These are phyloP conservation scores for Illadopsis cleaveri DNA, from an alignment of 2,113 vertebrate genomes.

Conservation along the genomic window DNA sequence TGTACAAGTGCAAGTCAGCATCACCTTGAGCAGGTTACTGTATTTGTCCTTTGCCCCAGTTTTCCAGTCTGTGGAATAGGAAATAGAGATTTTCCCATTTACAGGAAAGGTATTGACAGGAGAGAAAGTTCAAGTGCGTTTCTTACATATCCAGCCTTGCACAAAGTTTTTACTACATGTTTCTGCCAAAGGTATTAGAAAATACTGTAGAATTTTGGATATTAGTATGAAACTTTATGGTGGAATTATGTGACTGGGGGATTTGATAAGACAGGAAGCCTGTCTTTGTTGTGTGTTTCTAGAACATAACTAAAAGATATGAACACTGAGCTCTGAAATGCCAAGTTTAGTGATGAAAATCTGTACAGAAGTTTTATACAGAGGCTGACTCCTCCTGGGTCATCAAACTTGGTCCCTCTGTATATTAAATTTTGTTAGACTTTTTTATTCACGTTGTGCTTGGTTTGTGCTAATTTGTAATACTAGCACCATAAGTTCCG, in stretches of 20 bases:
- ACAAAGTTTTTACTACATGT: background rate
- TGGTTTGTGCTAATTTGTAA: background rate
- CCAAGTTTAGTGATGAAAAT: background rate
- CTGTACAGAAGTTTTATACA: background rate
- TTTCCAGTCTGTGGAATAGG: background rate
- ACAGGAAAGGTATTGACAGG: background rate
- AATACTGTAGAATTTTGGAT: background rate
- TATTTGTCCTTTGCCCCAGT: background rate
- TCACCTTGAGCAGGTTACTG: constrained; percentile 16
- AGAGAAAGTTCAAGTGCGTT: background rate
- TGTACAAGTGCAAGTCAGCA: constrained; percentile 22
- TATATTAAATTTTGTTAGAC: background rate
- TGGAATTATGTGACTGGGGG: background rate
- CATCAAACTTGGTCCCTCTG: background rate
- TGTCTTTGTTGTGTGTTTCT: background rate
- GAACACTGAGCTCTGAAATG: background rate
- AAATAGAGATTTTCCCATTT: background rate
- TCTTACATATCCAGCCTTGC: background rate
- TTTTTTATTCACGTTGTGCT: fast-evolving
- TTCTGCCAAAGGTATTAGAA: background rate
- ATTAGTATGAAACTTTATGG: background rate
- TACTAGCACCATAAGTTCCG: background rate
- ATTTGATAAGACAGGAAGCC: background rate
- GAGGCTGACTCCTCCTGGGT: background rate
- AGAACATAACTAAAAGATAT: background rate